Percentiles rank a stretch among this genome's conserved stretches.
Evolutionary conservation across 2,797 vertebrate genomes (phyloP).

Genomic region (Petrocephalus schoutedeni): DNA sequence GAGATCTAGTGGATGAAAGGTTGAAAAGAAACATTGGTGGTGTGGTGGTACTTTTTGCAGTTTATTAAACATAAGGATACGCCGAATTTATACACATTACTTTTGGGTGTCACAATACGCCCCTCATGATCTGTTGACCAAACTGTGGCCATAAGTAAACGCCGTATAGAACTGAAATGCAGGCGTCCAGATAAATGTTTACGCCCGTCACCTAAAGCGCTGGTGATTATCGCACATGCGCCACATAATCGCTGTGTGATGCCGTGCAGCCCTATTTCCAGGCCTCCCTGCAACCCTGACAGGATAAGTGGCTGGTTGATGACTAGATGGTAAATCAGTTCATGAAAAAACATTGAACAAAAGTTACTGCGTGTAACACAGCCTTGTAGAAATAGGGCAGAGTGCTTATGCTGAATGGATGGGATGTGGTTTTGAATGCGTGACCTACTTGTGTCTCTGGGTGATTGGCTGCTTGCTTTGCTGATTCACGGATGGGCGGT

Average conservation of each 20-base stretch:
- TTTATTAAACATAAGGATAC: neutral
- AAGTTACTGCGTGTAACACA: neutral
- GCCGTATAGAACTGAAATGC: neutral
- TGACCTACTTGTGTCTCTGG: neutral
- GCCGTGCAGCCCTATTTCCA: neutral
- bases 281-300: neutral
- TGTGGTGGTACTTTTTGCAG: neutral
- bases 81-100: neutral
- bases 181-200: neutral
- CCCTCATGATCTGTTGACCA: neutral
- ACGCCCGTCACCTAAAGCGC: neutral
- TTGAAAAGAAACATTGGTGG: neutral
- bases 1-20: neutral
- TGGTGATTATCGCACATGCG: neutral
- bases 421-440: neutral
- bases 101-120: neutral
- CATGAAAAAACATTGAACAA: neutral
- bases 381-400: neutral
- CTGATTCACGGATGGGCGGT: neutral
- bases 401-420: neutral
- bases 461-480: neutral
- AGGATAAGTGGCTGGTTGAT: neutral
- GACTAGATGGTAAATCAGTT: neutral
- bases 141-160: neutral
- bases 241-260: neutral